Percentiles rank a stretch among this genome's conserved stretches.
These are phyloP conservation scores for Pogona vitticeps DNA, from an alignment of 2,113 vertebrate species.

Conservation along the genomic window DNA sequence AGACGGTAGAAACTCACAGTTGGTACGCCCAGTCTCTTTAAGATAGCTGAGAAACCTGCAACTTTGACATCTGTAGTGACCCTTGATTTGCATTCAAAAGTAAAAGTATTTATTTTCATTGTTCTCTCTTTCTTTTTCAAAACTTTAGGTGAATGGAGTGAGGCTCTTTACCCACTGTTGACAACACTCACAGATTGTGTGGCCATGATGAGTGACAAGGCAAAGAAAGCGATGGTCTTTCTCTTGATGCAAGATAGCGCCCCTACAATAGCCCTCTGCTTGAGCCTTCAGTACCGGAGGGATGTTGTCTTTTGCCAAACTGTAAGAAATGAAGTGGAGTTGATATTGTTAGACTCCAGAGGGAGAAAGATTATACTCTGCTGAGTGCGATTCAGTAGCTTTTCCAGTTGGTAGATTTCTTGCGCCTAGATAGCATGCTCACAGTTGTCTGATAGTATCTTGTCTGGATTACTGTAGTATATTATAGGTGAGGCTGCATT, in stretches of 20 bases:
- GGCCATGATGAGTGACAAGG: constrained; percentile 97
- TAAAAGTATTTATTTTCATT: constrained; percentile 17
- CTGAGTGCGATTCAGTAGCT: neutral
- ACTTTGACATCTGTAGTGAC: neutral
- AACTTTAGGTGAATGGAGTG: constrained; percentile 92
- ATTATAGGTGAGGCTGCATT: neutral
- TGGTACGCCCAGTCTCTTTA: neutral
- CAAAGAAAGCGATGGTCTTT: constrained; percentile 97
- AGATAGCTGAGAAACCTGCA: neutral
- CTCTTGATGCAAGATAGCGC: constrained; percentile 97
- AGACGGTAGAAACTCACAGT: neutral
- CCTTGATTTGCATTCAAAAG: neutral
- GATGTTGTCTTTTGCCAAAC: constrained; percentile 99
- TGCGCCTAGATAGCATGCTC: neutral
- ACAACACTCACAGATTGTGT: constrained; percentile 96
- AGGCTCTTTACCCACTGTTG: constrained; percentile 95
- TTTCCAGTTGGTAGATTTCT: neutral
- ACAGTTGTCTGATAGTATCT: neutral
- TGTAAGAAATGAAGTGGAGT: constrained; percentile 73
- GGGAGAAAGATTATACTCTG: neutral
- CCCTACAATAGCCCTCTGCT: constrained; percentile 89
- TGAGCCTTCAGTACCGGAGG: constrained; percentile 93
- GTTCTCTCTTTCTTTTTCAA: constrained; percentile 19
- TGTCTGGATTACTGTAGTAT: neutral
- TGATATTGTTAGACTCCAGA: constrained; percentile 7